phyloP scores from a whole-genome alignment of 1,140 invertebrate genomes.

The Drosophila elegans region DNA sequence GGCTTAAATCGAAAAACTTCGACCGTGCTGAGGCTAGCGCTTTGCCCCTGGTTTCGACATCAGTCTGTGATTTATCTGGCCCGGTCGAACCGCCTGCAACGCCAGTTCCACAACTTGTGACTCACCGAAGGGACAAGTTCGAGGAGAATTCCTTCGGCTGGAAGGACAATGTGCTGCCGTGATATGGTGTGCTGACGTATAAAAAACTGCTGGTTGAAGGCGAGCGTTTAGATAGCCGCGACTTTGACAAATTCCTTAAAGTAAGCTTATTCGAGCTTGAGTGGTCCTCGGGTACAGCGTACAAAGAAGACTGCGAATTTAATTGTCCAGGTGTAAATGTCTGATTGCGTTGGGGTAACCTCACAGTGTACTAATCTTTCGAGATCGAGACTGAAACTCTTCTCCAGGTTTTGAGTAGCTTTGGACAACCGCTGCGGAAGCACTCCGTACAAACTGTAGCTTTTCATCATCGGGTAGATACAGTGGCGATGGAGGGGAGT shows the following conservation, averaged over 20 bases:
- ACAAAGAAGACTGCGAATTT: slow-evolving; percentile 87
- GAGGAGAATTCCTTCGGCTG: slow-evolving; percentile 92
- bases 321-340: slow-evolving; percentile 86
- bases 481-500: slow-evolving; percentile 70
- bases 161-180: slow-evolving; percentile 89
- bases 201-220: no score
- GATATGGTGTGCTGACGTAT: no score
- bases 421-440: slow-evolving; percentile 84
- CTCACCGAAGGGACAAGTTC: slow-evolving; percentile 90
- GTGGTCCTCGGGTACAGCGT: slow-evolving; percentile 86
- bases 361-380: slow-evolving; percentile 86
- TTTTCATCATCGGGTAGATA: slow-evolving; percentile 74
- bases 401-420: slow-evolving; percentile 37
- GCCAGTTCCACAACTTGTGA: slow-evolving; percentile 71
- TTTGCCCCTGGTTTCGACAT: slow-evolving; percentile 59
- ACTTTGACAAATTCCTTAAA: slow-evolving; percentile 70
- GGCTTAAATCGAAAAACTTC: slow-evolving; percentile 91
- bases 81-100: slow-evolving; percentile 43
- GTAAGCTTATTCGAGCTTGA: slow-evolving; percentile 71
- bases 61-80: slow-evolving; percentile 24
- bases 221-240: slow-evolving; percentile 87
- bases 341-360: slow-evolving; percentile 77
- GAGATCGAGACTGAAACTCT: slow-evolving; percentile 82
- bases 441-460: slow-evolving; percentile 85
- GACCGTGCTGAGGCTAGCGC: slow-evolving; percentile 69